Evolutionary conservation across 2,888 invertebrate species (phyloP).

Genomic region (Amphimallon solstitiale): DNA sequence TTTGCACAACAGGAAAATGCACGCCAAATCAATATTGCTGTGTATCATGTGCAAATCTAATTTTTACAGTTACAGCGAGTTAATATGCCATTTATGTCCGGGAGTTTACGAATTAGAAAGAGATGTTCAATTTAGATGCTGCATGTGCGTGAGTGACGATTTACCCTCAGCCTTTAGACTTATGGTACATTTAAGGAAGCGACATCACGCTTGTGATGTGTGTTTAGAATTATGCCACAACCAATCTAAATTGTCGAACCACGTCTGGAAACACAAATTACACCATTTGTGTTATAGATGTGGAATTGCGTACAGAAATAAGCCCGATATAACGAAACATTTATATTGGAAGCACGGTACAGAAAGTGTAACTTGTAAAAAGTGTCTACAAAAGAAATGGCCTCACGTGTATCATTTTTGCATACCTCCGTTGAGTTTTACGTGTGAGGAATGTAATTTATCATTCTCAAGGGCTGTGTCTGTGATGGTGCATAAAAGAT

Average conservation of each 20-base stretch:
- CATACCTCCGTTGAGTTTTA: conserved; percentile 79
- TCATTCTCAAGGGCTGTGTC: conserved; percentile 81
- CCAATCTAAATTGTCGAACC: conserved; percentile 83
- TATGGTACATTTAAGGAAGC: conserved; percentile 87
- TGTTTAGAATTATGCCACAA: conserved; percentile 84
- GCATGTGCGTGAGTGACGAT: conserved; percentile 79
- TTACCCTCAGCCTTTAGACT: conserved; percentile 88
- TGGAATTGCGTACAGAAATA: conserved; percentile 87
- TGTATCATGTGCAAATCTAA: conserved; percentile 90
- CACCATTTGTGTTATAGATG: conserved; percentile 89
- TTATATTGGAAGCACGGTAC: conserved; percentile 94
- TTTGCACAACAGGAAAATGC: conserved; percentile 83
- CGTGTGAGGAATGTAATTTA: conserved; percentile 83
- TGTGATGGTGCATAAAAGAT: conserved; percentile 84
- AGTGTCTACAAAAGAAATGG: conserved; percentile 90
- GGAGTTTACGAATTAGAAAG: conserved; percentile 74
- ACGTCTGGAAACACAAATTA: conserved; percentile 91
- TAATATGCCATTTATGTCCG: conserved; percentile 87
- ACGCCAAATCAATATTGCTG: conserved; percentile 81
- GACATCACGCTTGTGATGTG: conserved; percentile 87
- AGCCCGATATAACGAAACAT: conserved; percentile 88
- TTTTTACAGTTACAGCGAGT: conserved; percentile 88
- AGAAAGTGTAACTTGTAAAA: conserved; percentile 85
- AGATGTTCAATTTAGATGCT: conserved; percentile 82
- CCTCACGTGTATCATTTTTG: conserved; percentile 93